Conservation (phyloP, 2,113 vertebrate genomes). For the Nothoprocta pentlandii region DNA sequence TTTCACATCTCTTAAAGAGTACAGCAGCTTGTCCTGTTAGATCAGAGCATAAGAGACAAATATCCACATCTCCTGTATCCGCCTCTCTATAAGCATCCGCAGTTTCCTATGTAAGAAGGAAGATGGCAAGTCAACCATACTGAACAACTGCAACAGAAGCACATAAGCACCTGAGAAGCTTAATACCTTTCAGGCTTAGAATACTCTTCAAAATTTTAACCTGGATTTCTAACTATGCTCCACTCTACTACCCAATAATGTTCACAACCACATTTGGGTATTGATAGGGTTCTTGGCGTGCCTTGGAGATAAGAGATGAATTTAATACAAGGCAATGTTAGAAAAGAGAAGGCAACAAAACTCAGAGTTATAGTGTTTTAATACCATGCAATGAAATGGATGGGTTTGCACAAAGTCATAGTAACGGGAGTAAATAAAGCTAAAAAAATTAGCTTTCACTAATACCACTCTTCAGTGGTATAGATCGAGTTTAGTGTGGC, state of each 20-base stretch:
- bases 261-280: neutral
- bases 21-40: neutral
- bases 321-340: conserved; percentile 7
- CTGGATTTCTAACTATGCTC: neutral
- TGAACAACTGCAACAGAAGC: neutral
- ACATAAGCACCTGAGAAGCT: neutral
- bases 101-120: neutral
- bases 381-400: neutral
- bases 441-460: too few species aligned
- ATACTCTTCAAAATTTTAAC: neutral
- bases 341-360: neutral
- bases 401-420: neutral
- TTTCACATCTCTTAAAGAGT: neutral
- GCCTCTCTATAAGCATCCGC: neutral
- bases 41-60: fast-evolving
- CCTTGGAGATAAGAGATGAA: neutral
- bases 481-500: neutral
- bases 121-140: neutral
- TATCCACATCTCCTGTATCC: neutral
- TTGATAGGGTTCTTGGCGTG: neutral
- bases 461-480: too few species aligned
- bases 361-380: neutral
- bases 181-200: neutral
- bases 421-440: conserved; percentile 7
- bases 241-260: neutral